Percentiles rank a stretch among this genome's conserved stretches.
Evolutionary conservation across 2,113 vertebrate species (phyloP).

Genomic region (Ciconia boyciana): DNA sequence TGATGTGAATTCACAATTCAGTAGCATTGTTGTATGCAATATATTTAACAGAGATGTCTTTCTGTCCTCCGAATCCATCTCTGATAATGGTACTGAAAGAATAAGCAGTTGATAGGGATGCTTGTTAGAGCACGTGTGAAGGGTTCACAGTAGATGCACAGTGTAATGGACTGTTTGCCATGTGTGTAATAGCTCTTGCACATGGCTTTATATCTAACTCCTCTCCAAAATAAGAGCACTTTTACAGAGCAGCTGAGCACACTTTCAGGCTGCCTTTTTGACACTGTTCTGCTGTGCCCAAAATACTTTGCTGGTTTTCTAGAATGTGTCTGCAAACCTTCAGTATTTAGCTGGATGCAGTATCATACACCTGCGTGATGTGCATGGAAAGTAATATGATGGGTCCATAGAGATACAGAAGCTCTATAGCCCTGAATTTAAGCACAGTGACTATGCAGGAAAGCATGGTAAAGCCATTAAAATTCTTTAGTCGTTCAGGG

Average conservation of each 20-base stretch:
- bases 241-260: neutral
- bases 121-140: neutral
- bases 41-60: neutral
- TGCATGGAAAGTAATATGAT: neutral
- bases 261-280: neutral
- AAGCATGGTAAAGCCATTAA: neutral
- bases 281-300: neutral
- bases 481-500: neutral
- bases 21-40: neutral
- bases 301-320: neutral
- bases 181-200: neutral
- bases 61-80: neutral
- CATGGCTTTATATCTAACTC: neutral
- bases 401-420: neutral
- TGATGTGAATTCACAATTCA: neutral
- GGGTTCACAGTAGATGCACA: neutral
- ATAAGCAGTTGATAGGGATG: neutral
- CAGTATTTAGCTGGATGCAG: neutral
- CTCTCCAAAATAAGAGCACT: neutral
- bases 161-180: neutral
- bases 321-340: neutral
- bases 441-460: neutral
- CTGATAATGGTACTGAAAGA: neutral
- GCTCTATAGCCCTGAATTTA: neutral
- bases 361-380: neutral